phyloP scores from a whole-genome alignment of 2,797 vertebrate species.

The Sphenodon punctatus region DNA sequence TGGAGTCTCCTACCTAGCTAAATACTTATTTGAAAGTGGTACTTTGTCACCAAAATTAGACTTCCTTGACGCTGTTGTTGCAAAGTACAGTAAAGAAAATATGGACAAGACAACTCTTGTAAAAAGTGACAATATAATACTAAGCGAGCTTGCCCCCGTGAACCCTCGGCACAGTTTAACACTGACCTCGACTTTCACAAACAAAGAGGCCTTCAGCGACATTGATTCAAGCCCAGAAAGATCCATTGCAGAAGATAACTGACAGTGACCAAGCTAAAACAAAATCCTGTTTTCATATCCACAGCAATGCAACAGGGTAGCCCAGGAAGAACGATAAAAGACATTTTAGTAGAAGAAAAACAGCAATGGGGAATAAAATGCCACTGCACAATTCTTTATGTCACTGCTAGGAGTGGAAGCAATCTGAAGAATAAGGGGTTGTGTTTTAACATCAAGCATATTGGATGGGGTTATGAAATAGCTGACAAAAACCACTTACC shows the following conservation, averaged over 20 bases:
- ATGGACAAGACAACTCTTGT: slow-evolving; percentile 98
- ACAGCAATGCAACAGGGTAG: slow-evolving; percentile 21
- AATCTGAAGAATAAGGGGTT: slow-evolving; percentile 12
- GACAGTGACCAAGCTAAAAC: slow-evolving; percentile 51
- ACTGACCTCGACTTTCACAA: slow-evolving; percentile 89
- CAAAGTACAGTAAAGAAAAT: slow-evolving; percentile 92
- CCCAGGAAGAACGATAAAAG: slow-evolving; percentile 36
- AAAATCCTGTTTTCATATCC: slow-evolving; percentile 18
- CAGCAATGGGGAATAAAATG: slow-evolving; percentile 23
- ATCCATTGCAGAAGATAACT: slow-evolving; percentile 84
- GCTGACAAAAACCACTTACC: too few species aligned
- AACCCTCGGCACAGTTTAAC: slow-evolving; percentile 89
- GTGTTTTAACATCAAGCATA: slow-evolving; percentile 27
- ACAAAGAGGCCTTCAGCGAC: slow-evolving; percentile 90
- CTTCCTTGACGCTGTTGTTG: slow-evolving; percentile 92
- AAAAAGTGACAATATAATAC: slow-evolving; percentile 89
- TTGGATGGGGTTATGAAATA: neutral
- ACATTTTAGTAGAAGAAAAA: slow-evolving; percentile 44
- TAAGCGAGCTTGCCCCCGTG: slow-evolving; percentile 91
- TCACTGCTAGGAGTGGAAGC: slow-evolving; percentile 4
- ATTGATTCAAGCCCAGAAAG: slow-evolving; percentile 91
- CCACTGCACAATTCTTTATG: slow-evolving; percentile 43
- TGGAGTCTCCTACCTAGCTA: slow-evolving; percentile 88
- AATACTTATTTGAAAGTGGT: slow-evolving; percentile 96
- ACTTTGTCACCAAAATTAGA: slow-evolving; percentile 92